phyloP scores from a whole-genome alignment of 2,113 vertebrate genomes.

The Oplegnathus fasciatus region DNA sequence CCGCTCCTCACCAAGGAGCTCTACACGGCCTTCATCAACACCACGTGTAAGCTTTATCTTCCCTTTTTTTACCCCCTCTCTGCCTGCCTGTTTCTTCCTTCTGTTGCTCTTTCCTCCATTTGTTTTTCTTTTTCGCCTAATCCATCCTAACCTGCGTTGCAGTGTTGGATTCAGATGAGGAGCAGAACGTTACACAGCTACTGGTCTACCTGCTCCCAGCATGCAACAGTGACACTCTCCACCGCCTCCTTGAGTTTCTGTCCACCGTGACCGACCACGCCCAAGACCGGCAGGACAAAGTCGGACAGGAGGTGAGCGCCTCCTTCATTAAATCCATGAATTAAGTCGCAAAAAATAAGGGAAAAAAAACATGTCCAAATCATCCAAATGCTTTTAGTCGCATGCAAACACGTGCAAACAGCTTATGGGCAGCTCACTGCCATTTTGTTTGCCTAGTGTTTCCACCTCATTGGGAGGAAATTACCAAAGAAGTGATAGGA shows the following conservation, averaged over 20 bases:
- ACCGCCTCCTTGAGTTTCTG: conserved; percentile 93
- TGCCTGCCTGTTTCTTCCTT: background rate
- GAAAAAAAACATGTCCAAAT: background rate
- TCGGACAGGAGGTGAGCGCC: conserved; percentile 88
- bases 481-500: conserved; percentile 34
- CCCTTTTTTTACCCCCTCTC: accelerated
- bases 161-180: conserved; percentile 93
- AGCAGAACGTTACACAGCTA: conserved; percentile 88
- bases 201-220: conserved; percentile 96
- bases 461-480: conserved; percentile 58
- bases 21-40: conserved; percentile 95
- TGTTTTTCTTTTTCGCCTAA: too few species aligned
- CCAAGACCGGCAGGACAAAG: conserved; percentile 88
- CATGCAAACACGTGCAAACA: conserved; percentile 6
- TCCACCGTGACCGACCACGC: conserved; percentile 92
- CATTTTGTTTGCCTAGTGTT: conserved; percentile 22
- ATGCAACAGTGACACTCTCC: conserved; percentile 96
- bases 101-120: background rate
- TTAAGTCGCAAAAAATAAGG: background rate
- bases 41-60: conserved; percentile 84
- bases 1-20: conserved; percentile 95
- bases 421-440: background rate
- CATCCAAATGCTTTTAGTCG: background rate
- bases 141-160: conserved; percentile 53
- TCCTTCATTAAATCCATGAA: background rate